These are phyloP conservation scores for Drosophila gaucha DNA, from an alignment of 2,888 invertebrate species.

Conservation along the genomic window DNA sequence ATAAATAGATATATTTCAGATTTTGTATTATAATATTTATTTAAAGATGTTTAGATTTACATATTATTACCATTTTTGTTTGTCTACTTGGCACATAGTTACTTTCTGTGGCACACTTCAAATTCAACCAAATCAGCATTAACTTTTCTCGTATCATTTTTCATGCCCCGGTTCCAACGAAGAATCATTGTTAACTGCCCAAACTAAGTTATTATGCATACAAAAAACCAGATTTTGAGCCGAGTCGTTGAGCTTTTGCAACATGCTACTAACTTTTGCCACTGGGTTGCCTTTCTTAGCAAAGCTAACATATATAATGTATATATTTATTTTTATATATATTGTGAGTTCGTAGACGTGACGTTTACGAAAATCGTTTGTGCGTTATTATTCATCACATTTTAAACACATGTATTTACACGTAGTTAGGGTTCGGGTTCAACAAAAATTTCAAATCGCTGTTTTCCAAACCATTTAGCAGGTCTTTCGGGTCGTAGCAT, in stretches of 20 bases:
- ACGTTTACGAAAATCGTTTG: not conserved
- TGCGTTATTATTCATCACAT: slow-evolving; percentile 8
- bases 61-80: not conserved
- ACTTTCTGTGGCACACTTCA: not conserved
- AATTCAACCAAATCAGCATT: not conserved
- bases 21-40: not conserved
- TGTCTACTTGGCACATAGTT: not conserved
- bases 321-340: not conserved
- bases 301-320: not conserved
- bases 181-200: slow-evolving; percentile 6
- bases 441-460: slow-evolving; percentile 37
- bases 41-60: not conserved
- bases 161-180: slow-evolving; percentile 28
- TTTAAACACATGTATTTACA: slow-evolving; percentile 13
- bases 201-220: slow-evolving; percentile 38
- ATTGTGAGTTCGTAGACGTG: slow-evolving; percentile 1
- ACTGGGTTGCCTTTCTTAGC: slow-evolving; percentile 5
- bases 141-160: slow-evolving; percentile 8
- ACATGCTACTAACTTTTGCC: slow-evolving; percentile 23
- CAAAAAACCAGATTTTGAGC: slow-evolving; percentile 26
- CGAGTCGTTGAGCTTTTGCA: slow-evolving; percentile 46
- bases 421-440: slow-evolving; percentile 48
- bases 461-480: slow-evolving; percentile 63
- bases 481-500: slow-evolving; percentile 42
- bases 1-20: not conserved